A percentile compares a stretch with the other conserved stretches of the same genome.
Conservation (phyloP, 1,140 invertebrate genomes). For the Drosophila burlai region DNA sequence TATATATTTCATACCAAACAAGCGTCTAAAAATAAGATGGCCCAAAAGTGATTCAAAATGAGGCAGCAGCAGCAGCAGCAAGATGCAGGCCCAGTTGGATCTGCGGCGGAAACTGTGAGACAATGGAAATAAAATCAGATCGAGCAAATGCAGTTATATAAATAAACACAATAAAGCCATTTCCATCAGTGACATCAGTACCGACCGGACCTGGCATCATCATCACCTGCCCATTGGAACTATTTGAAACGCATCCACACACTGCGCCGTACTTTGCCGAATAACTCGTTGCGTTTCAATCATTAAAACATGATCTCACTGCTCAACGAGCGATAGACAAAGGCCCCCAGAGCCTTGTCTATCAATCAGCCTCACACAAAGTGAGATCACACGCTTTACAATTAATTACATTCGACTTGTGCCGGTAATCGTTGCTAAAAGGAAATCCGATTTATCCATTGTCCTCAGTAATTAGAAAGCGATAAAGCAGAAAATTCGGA, state of each 20-base stretch:
- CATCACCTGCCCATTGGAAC: slow-evolving; percentile 30
- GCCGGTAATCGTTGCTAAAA: slow-evolving; percentile 31
- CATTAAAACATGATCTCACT: slow-evolving; percentile 44
- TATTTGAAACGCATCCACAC: slow-evolving; percentile 39
- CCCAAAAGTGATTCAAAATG: slow-evolving; percentile 47
- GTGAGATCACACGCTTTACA: slow-evolving; percentile 28
- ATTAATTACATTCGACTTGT: slow-evolving; percentile 40
- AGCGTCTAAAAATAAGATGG: slow-evolving; percentile 49
- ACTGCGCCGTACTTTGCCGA: slow-evolving; percentile 46
- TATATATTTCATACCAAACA: slow-evolving; percentile 69
- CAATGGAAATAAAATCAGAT: slow-evolving; percentile 44
- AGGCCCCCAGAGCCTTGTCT: slow-evolving; percentile 32
- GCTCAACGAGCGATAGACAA: slow-evolving; percentile 33
- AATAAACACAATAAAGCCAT: slow-evolving; percentile 74
- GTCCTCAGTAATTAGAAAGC: slow-evolving; percentile 6
- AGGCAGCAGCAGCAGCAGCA: slow-evolving; percentile 24
- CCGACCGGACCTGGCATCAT: slow-evolving; percentile 50
- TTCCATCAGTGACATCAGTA: slow-evolving; percentile 76
- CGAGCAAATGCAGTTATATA: slow-evolving; percentile 69
- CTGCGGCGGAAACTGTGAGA: slow-evolving; percentile 34
- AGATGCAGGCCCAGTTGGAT: slow-evolving; percentile 40
- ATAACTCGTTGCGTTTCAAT: slow-evolving; percentile 34
- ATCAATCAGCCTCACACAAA: slow-evolving; percentile 29
- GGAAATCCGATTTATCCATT: slow-evolving; percentile 25
- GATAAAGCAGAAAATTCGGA: slow-evolving; percentile 5